Percentiles rank a stretch among this genome's conserved stretches.
These are phyloP conservation scores for Ernsta delagoae DNA, from an alignment of 2,888 invertebrate species.

Conservation along the genomic window DNA sequence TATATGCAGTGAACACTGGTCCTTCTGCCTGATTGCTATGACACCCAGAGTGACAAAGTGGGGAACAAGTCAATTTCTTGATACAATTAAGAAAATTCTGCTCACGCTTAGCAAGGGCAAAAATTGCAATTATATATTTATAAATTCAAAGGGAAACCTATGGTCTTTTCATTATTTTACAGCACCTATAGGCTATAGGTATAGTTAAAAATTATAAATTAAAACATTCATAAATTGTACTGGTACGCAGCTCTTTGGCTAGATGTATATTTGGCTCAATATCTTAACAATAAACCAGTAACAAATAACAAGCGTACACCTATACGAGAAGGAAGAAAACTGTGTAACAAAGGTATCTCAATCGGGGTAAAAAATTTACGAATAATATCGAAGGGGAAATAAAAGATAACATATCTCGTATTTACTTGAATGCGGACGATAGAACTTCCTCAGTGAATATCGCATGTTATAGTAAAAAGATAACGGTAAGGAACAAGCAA, in stretches of 20 bases:
- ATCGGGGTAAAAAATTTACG: conserved; percentile 18
- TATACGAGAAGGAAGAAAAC: conserved; percentile 29
- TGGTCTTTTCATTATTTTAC: background rate
- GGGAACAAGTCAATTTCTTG: conserved; percentile 15
- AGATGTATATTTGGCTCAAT: conserved; percentile 15
- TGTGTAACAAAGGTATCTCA: conserved; percentile 26
- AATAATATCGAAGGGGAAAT: conserved; percentile 9
- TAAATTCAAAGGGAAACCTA: background rate
- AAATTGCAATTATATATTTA: conserved; percentile 1
- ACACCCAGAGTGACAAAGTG: conserved; percentile 5
- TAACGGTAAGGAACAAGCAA: conserved; percentile 21
- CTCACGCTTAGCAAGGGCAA: conserved; percentile 25
- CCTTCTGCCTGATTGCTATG: too few relatives aligned
- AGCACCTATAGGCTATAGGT: conserved; percentile 15
- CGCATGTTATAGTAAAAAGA: conserved; percentile 27
- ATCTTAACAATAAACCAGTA: conserved; percentile 19
- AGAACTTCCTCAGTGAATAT: conserved; percentile 26
- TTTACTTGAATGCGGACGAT: conserved; percentile 31
- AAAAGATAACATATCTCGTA: conserved; percentile 13
- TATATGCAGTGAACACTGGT: background rate
- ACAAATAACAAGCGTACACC: background rate
- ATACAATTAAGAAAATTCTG: conserved; percentile 19
- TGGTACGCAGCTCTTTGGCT: conserved; percentile 26
- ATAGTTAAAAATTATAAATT: background rate
- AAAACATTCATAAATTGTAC: conserved; percentile 6